Evolutionary conservation across 1,140 invertebrate genomes (phyloP), one percentile per base, ranked within the genome.

Genomic region (Penaeus vannamei): DNA sequence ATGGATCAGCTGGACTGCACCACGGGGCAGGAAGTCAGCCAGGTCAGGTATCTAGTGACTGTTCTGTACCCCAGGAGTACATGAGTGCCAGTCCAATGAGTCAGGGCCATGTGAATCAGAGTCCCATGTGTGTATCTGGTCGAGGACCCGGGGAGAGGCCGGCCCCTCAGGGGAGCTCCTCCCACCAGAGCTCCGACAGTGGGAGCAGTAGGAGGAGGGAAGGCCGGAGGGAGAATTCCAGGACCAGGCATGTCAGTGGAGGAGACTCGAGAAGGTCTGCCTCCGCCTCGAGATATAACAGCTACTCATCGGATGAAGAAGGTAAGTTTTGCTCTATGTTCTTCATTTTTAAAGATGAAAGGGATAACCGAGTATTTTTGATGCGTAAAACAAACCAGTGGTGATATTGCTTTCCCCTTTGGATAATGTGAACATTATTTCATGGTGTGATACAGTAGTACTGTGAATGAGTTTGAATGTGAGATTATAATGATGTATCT

Each of bases 241-340:
- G 85, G 14, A 86, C 84, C 26, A 86, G 84, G 46, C 84, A 90
- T 69, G 36, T 86, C 61, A 90, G 84, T 60, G 82, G 80, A 76
- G 89, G 84, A 64, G 85, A 90, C 46, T 36, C 77, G 14, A 84
- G 89, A 29, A 61, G 85, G 23, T 86, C 85, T 2, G 83, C 89
- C 23, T 87, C 89, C 59, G 84, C 82, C 17, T 87, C 87, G 7
- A 85, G 90, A 26, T 86, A 85, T 61, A 87, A 91, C 84, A 87
- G 85, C 36, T 91, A 89, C 81, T 91, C 90, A 4, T 91, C 90
- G 32, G 90, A 91, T 80, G 90, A 91, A 90, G 85, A 90, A 19
- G 90, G 90, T 91, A 86, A 89, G 90, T 46, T 64, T 22, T 64
- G 14, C 62, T 62, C 36, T 17, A 4, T 32, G 60, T 61, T 29